Evolutionary conservation across 2,888 invertebrate species (phyloP), one percentile per base, ranked within the genome.

Genomic region (Blastobasis lacticolella): DNA sequence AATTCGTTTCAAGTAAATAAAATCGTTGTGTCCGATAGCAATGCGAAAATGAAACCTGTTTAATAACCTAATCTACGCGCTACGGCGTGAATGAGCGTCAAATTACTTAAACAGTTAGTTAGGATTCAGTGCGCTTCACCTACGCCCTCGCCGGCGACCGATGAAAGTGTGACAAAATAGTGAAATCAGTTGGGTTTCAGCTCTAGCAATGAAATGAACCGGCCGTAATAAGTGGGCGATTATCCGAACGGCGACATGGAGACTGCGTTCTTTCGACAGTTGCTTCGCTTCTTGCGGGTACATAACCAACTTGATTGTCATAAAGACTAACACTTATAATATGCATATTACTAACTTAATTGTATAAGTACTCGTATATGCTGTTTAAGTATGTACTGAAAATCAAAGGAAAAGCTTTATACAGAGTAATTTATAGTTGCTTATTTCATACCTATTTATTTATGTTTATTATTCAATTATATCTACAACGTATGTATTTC

Each of bases 141-240:
- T 59, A 51, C 59, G 54, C 50, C 53, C 55, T 56, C 52, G 57
- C 50, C 59, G 50, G 53, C 52, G 54, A 45, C 51, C 59, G 54
- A 71, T 66, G 77, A 80, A 82, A 81, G 78, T 82, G 81, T 77
- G 70, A 75, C 74, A 59, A 71, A 73, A 69, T 71, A 54, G 75
- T 75, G 75, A 76, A 78, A 78, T 66, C 66, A 54, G 67, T 64
- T 67, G 54, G 51, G 62, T 62, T 62, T 63, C n/a, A 51, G 62
- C 62, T 61, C 62, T 58, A 61, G 55, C 60, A 58, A 60, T 62
- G 54, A 58, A 57, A 62, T 64, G 53, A 63, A 50, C 54, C 52
- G 65, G 64, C 61, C 59, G 59, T 64, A 58, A 59, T 63, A 59
- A 61, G 42, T 57, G 49, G 57, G 49, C 48, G 52, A 45, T 10